Evolutionary conservation across 2,797 vertebrate species (phyloP).

Genomic region (Cephalopachus bancanus): DNA sequence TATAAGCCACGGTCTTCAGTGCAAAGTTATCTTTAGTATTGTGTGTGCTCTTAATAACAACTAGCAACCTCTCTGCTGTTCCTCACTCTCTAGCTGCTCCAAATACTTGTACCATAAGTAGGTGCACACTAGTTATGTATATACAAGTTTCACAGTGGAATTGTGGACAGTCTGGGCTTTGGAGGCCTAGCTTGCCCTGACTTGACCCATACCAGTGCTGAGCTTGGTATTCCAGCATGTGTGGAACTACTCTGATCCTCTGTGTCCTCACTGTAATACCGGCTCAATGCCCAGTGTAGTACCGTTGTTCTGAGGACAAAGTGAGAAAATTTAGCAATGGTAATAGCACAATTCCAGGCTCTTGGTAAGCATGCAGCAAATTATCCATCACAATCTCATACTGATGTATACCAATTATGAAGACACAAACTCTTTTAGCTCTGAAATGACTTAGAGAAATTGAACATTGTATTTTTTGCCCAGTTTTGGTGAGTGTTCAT

Average conservation of each 20-base stretch:
- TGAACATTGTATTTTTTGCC: accelerated
- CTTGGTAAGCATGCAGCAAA: accelerated
- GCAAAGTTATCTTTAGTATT: neutral
- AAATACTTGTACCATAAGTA: accelerated
- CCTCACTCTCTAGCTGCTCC: neutral
- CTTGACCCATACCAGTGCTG: accelerated
- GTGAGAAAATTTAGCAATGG: neutral
- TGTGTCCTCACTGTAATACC: accelerated
- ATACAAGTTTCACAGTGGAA: accelerated
- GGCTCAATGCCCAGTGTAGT: accelerated
- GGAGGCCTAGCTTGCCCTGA: neutral
- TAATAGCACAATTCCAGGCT: neutral
- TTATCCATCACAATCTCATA: accelerated
- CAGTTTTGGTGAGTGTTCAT: accelerated
- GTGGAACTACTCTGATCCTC: neutral
- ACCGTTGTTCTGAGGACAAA: neutral
- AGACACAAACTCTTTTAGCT: accelerated
- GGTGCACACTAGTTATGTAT: neutral
- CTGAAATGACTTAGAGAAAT: accelerated
- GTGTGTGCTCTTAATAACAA: neutral
- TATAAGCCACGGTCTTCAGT: neutral
- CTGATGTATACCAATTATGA: accelerated
- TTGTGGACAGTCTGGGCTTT: neutral
- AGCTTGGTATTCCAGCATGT: neutral
- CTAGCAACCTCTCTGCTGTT: neutral